Evolutionary conservation across 2,888 invertebrate species (phyloP).

Genomic region (Mesodorylaimus sp.): DNA sequence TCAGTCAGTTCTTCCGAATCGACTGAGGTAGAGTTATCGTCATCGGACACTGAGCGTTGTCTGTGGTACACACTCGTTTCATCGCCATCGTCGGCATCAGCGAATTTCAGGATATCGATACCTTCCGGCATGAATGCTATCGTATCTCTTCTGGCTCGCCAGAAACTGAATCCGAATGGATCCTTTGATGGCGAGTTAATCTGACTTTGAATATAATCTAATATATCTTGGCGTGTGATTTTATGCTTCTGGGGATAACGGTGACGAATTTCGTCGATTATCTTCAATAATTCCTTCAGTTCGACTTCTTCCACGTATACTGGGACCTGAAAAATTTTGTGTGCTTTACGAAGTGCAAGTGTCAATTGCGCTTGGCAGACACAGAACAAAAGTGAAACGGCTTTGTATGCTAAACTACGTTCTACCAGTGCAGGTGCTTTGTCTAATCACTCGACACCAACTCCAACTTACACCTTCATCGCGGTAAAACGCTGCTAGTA

Average conservation of each 20-base stretch:
- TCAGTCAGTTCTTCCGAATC: no score
- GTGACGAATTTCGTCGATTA: slow-evolving; percentile 25
- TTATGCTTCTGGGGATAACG: slow-evolving; percentile 25
- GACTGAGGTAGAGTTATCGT: no score
- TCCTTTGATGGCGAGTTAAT: slow-evolving; percentile 9
- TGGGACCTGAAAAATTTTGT: neutral
- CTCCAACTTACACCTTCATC: no score
- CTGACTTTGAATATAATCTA: slow-evolving; percentile 12
- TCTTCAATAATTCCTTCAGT: slow-evolving; percentile 24
- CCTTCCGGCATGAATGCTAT: slow-evolving; percentile 3
- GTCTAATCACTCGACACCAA: no score
- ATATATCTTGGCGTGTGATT: slow-evolving; percentile 25
- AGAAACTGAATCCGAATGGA: neutral
- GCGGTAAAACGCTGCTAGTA: no score
- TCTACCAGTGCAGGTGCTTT: no score
- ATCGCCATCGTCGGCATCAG: neutral
- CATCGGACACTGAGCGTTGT: no score
- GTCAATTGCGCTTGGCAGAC: neutral
- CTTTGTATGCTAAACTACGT: no score
- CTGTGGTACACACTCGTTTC: neutral
- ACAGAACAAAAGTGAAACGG: no score
- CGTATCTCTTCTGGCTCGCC: neutral
- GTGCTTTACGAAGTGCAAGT: neutral
- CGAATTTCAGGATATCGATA: neutral
- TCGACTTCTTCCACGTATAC: slow-evolving; percentile 10